These are phyloP conservation scores for Agrotis exclamationis DNA, from an alignment of 2,888 invertebrate species.

Conservation along the genomic window DNA sequence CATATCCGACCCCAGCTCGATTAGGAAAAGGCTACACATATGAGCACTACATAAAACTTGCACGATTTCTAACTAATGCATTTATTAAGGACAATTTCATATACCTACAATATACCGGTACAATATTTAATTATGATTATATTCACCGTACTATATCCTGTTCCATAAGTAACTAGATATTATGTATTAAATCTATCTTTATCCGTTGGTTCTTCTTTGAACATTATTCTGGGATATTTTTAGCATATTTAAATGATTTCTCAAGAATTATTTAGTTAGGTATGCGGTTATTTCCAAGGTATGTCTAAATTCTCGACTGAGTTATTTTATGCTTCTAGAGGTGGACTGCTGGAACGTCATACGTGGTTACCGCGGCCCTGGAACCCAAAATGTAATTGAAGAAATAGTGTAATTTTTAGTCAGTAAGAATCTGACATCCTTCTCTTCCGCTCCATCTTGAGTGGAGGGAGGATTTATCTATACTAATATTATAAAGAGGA, in stretches of 20 bases:
- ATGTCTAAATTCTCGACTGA: background rate
- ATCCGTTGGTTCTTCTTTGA: constrained; percentile 10
- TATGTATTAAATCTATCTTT: constrained; percentile 42
- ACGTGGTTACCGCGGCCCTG: too few relatives aligned
- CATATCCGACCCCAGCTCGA: background rate
- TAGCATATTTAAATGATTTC: constrained; percentile 10
- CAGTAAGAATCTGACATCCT: too few relatives aligned
- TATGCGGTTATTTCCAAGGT: background rate
- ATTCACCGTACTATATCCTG: constrained; percentile 64
- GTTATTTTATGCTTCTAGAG: background rate
- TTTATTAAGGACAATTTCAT: constrained; percentile 42
- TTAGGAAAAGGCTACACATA: background rate
- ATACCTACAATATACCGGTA: constrained; percentile 21
- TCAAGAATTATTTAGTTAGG: constrained; percentile 4
- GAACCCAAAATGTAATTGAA: too few relatives aligned
- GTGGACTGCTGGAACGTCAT: too few relatives aligned
- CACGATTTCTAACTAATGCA: constrained; percentile 8
- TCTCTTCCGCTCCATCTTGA: too few relatives aligned
- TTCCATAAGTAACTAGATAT: constrained; percentile 57
- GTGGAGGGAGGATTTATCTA: too few relatives aligned
- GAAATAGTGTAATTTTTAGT: too few relatives aligned
- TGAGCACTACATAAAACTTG: constrained; percentile 7
- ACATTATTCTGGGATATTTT: constrained; percentile 8
- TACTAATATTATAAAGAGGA: too few relatives aligned
- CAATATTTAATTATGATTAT: constrained; percentile 51